Evolutionary conservation across 1,140 invertebrate genomes (phyloP), one percentile per base, ranked within the genome.

Genomic region (Panagrolaimus sp.): DNA sequence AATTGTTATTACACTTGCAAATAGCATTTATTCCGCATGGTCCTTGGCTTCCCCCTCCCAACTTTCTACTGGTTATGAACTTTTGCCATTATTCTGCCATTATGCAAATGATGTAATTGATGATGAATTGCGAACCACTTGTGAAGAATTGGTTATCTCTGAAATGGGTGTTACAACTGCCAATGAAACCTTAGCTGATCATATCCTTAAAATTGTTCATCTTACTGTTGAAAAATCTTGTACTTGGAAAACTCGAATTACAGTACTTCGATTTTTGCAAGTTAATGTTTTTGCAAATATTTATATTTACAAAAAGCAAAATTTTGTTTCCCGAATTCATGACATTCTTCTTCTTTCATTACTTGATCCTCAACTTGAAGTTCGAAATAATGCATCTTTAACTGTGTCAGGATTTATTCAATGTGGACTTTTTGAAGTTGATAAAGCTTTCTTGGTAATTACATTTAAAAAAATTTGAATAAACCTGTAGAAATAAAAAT

Each of bases 331-430:
- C 45, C 58, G 72, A 21, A 76, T 85, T 2, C 45, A 62, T 24
- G 63, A 78, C 1, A 48, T 85, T 17, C 48, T 85, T 14, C 45
- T 84, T 14, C 46, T 67, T 12, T 69, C 71, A 58, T 28, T 83
- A 4, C 38, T 52, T 24, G 81, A 83, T 58, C 4, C 43, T 14
- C 79, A 76, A 17, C 63, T 82, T 43, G 76, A 87, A 83, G 87
- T 87, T 21, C 86, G 92, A 69, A 88, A 91, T 80, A 88, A 88
- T 73, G 91, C 92, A 26, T 88, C 90, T 1, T 88, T 90, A 76
- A 89, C 93, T 21, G 85, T 96, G 1, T 89, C 91, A 71, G 92
- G 92, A 38, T 85, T 95, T 43, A 86, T 96, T 73, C 92, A 94
- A 81, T 93, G 91, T 80, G 88, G 88, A 28, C 91, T 91, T 75